Evolutionary conservation across 2,113 vertebrate genomes (phyloP).

Genomic region (Excalfactoria chinensis): DNA sequence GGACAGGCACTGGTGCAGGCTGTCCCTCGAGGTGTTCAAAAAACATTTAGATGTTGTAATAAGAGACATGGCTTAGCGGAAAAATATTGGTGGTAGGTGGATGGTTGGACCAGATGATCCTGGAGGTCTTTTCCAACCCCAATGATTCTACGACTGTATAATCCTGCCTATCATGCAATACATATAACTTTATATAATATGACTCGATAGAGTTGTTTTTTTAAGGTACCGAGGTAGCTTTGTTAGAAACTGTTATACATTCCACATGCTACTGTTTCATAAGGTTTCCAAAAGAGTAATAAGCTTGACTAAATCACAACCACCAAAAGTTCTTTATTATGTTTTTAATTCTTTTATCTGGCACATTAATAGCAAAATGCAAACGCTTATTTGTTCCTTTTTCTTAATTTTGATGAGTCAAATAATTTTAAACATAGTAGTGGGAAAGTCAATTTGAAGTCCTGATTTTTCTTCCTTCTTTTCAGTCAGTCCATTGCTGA

Average conservation of each 20-base stretch:
- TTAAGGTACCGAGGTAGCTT: no score
- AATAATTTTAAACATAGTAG: conserved; percentile 19
- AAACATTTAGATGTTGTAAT: no score
- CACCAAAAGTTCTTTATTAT: conserved; percentile 48
- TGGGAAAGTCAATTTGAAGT: not conserved
- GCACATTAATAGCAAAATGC: conserved; percentile 30
- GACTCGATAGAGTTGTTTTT: conserved; percentile 37
- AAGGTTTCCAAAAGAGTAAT: conserved; percentile 41
- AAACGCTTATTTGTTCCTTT: conserved; percentile 44
- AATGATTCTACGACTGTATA: no score
- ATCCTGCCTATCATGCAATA: not conserved
- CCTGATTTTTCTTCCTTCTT: not conserved
- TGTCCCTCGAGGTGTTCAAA: no score
- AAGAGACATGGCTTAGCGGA: no score
- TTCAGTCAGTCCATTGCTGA: not conserved
- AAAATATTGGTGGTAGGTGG: no score
- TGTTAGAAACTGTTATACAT: conserved; percentile 40
- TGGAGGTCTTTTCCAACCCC: no score
- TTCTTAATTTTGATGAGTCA: not conserved
- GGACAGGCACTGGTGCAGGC: no score
- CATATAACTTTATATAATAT: conserved; percentile 10
- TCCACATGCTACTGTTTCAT: conserved; percentile 12
- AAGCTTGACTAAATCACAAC: conserved; percentile 56
- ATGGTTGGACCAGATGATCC: no score
- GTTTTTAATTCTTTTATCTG: conserved; percentile 56